Evolutionary conservation across 2,113 vertebrate species (phyloP), one percentile per base, ranked within the genome.

Genomic region (Microtus richardsoni): DNA sequence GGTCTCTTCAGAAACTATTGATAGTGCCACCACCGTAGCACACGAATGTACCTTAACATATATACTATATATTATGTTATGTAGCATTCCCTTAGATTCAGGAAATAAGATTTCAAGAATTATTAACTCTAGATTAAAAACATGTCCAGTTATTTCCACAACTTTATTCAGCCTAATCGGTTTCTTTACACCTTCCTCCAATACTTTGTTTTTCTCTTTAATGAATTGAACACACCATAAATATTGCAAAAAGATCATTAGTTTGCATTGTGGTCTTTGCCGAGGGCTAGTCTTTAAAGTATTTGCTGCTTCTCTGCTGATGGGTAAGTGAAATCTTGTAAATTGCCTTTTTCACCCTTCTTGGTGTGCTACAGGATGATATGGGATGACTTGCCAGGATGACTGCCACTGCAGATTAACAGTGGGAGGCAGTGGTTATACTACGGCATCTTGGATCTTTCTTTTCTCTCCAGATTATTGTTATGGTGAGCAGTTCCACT

Each of bases 271-370:
- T 5, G 54, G n/a, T 82, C 52, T 95, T 93, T 95, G 80, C 66
- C 60, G 86, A 93, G 84, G 94, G 62, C 68, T 68, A 2, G 88
- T 96, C 71, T 92, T 90, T 95, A 86, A 94, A 93, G 58, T 70
- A 66, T 88, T 93, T 94, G 22, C 39, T 89, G 36, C 30, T 93
- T 96, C 54, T 91, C 58, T 91, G 80, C 89, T 77, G 47, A 70
- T 74, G 66, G 91, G 54, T 92, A 70, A 90, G 60, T n/a, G 73
- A 71, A 91, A 91, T 91, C 0, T 44, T 92, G 49, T 95, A 85
- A 90, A 88, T 92, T 91, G 94, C 74, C 30, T 47, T 86, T 64
- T 96, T 97, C 22, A 39, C 86, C 19, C 93, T 92, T 84, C 84
- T 17, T 83, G 71, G 6, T 88, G 60, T 14, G 1, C 70, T 74